Evolutionary conservation across 2,888 invertebrate species (phyloP).

Genomic region (Coremacera marginata): DNA sequence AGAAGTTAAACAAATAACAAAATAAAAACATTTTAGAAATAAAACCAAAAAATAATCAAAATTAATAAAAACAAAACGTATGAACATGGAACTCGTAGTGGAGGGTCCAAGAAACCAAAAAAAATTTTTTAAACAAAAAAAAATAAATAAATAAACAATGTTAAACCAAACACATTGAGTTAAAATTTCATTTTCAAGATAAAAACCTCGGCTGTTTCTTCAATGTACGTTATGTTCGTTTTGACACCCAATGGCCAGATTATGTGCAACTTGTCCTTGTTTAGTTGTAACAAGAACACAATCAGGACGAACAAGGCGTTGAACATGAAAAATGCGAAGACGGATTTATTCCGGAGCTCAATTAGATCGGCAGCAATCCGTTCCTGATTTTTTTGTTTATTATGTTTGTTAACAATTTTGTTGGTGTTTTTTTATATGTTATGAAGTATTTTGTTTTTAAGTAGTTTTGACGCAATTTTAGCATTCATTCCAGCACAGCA

Average conservation of each 20-base stretch:
- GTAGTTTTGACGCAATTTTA: neutral
- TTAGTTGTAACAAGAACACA: conserved; percentile 98
- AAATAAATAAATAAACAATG: conserved; percentile 36
- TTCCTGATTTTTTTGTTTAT: conserved; percentile 72
- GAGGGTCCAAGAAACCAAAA: neutral
- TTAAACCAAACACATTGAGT: conserved; percentile 44
- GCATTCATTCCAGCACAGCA: conserved; percentile 46
- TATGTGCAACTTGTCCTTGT: conserved; percentile 98
- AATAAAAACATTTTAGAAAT: conserved; percentile 31
- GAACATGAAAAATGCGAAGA: conserved; percentile 99
- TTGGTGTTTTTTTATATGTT: neutral
- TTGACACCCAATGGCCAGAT: conserved; percentile 96
- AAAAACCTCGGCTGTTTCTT: conserved; percentile 91
- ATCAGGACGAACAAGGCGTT: conserved; percentile 99
- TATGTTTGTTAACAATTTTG: no score
- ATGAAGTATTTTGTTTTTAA: neutral
- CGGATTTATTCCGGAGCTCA: conserved; percentile 96
- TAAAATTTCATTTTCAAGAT: conserved; percentile 46
- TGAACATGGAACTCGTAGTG: conserved; percentile 35
- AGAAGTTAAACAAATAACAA: conserved; percentile 18
- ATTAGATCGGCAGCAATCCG: conserved; percentile 90
- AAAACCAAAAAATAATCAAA: conserved; percentile 26
- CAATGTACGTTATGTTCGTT: conserved; percentile 93
- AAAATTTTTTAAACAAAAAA: conserved; percentile 27
- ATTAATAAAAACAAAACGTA: conserved; percentile 30